Evolutionary conservation across 2,113 vertebrate genomes (phyloP).

Genomic region (Pachycephala philippinensis): DNA sequence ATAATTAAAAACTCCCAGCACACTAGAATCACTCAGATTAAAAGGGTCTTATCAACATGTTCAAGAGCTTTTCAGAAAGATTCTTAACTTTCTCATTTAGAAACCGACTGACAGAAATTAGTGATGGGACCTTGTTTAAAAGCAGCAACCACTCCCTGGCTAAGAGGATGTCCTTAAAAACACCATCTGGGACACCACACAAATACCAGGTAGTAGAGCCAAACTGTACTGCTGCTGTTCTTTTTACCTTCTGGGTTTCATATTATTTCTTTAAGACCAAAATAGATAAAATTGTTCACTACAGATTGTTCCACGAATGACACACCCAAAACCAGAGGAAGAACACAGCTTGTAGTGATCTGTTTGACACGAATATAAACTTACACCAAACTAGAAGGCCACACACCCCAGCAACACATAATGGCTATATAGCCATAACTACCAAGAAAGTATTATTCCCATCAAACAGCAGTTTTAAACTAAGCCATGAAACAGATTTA

Average conservation of each 20-base stretch:
- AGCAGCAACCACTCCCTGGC: background rate
- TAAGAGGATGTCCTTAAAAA: background rate
- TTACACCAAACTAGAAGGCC: background rate
- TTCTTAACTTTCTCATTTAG: background rate
- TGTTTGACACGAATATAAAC: background rate
- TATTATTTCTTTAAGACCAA: background rate
- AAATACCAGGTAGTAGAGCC: background rate
- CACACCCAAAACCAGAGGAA: background rate
- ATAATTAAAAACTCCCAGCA: background rate
- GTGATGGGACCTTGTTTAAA: background rate
- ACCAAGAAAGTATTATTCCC: background rate
- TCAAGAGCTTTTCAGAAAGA: background rate
- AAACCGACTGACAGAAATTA: background rate
- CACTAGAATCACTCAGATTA: background rate
- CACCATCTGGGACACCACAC: background rate
- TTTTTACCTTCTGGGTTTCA: background rate
- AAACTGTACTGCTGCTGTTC: fast-evolving
- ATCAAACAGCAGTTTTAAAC: background rate
- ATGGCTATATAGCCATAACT: background rate
- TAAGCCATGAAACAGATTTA: background rate
- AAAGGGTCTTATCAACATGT: background rate
- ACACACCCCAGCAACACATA: background rate
- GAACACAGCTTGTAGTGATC: background rate
- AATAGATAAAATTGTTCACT: background rate
- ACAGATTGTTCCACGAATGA: background rate